Base-by-base conservation (phyloP, 2,888 invertebrate species). In the Epiperipatus broadwayi region DNA sequence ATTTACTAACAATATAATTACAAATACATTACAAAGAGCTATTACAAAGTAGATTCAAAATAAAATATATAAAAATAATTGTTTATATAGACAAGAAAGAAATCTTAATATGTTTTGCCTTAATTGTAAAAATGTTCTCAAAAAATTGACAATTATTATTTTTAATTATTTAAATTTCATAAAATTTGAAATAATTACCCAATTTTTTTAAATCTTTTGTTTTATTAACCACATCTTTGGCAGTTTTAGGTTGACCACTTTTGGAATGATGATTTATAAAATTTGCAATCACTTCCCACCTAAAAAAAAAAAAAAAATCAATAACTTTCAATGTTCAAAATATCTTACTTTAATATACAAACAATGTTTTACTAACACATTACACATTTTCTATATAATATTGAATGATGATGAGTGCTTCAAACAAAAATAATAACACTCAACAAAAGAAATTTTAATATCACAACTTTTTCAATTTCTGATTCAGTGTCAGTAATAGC, bases 161-260 rank as follows among this genome's bases (percentile, higher is more conserved):
- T 44, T 15, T 5, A 32, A 28, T 21, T 22, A 35, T 30, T 28
- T 40, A 31, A 20, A 20, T 12, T 35, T 14, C 48, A 45, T 47
- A 59, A 60, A 60, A 47, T 55, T 77, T 78, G 1, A 80, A 78
- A 53, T 78, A 81, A 55, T 84, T n/a, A n/a, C n/a, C 81, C 0
- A 75, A 74, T 47, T 78, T 81, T 60, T 93, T 87, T 30, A 95
- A 59, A 49, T 87, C 83, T 60, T 95, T 95, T 1, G 91, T 93
- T 65, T 93, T 91, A 39, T 79, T 78, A 29, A 97, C 65, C 16
- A 93, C 89, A 55, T 93, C 83, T 57, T 91, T 87, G 1, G 91
- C 80, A 37, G 72, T 74, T 46, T 83, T 75, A 32, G 66, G 67
- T 39, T 67, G 66, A 1, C 69, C 67, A 7, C 46, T 44, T 12